Evolutionary conservation across 2,797 vertebrate genomes (phyloP), one percentile per base, ranked within the genome.

Genomic region (Hypotaenidia philippensis): DNA sequence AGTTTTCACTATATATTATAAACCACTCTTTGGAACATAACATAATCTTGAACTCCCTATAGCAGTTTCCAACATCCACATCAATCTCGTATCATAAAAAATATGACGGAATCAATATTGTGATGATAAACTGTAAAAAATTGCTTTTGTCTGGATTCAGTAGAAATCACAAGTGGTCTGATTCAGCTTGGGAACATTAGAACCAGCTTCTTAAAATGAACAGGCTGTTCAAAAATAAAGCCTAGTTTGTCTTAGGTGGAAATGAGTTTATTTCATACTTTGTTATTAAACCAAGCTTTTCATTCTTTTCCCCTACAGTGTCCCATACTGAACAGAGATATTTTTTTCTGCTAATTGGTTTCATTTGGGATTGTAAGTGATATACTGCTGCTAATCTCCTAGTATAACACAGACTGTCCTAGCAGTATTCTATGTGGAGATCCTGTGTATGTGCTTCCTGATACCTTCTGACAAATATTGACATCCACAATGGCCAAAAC

Each of bases 111-210:
- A 97, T 97, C 96, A 95, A 97, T 97, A 97, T 89, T 92, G 79
- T 88, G 95, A 94, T 96, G 95, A 94, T 96, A 95, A 95, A 93
- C 81, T 83, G 56, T 80, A 89, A 96, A 94, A 97, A 95, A 96
- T 86, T 96, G 72, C 85, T 94, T 96, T 94, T 87, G 83, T 86
- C 85, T 93, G 45, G 45, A 65, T 90, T 91, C 49, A 63, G 70
- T 41, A 77, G 76, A 97, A 96, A 92, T 63, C 85, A 86, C n/a
- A 90, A 84, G 83, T 77, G 69, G 75, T 69, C 41, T 85, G 55
- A 76, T 88, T 89, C 63, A 94, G 44, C 72, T 61, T 36, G 56
- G 41, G 72, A 95, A 53, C 53, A 34, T 27, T 87, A 65, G 23
- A 91, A 78, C 26, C 41, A 82, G 17, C 52, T 86, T 90, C 71